Percentiles rank a stretch among this genome's conserved stretches.
phyloP scores from a whole-genome alignment of 2,797 vertebrate species.

The Enteromius unitaeniatus region DNA sequence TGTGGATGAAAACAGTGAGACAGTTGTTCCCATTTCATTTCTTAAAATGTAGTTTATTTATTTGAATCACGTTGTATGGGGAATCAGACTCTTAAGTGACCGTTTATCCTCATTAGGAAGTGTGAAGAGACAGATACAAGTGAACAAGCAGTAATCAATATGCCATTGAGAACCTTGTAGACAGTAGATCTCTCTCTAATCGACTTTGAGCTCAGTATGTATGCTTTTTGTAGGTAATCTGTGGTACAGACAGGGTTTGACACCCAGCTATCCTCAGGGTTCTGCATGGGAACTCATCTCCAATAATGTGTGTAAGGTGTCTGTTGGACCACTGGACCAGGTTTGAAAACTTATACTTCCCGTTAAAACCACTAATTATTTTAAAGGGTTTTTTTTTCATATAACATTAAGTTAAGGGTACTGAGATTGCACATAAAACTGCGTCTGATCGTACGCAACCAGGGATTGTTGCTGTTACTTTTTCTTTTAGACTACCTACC shows the following conservation, averaged over 20 bases:
- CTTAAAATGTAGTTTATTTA: neutral
- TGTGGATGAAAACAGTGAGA: conserved; percentile 91
- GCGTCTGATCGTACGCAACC: neutral
- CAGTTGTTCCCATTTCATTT: neutral
- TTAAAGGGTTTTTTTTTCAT: no score
- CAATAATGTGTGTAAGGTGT: conserved; percentile 90
- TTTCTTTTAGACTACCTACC: neutral
- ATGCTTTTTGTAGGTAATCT: conserved; percentile 83
- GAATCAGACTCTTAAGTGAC: neutral
- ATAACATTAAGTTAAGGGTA: neutral
- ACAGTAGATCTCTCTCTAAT: neutral
- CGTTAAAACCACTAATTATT: neutral
- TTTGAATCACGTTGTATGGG: neutral
- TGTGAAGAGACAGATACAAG: neutral
- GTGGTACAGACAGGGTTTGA: conserved; percentile 94
- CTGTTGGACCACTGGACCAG: conserved; percentile 95
- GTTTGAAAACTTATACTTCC: conserved; percentile 66
- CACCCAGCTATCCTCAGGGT: conserved; percentile 95
- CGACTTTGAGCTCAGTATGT: neutral
- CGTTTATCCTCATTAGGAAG: neutral
- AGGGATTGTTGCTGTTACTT: neutral
- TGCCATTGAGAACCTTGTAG: neutral
- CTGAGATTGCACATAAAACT: neutral
- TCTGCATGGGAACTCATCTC: conserved; percentile 93
- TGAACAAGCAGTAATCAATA: neutral